Evolutionary conservation across 2,888 invertebrate species (phyloP), one percentile per base, ranked within the genome.

Genomic region (Papilio protenor): DNA sequence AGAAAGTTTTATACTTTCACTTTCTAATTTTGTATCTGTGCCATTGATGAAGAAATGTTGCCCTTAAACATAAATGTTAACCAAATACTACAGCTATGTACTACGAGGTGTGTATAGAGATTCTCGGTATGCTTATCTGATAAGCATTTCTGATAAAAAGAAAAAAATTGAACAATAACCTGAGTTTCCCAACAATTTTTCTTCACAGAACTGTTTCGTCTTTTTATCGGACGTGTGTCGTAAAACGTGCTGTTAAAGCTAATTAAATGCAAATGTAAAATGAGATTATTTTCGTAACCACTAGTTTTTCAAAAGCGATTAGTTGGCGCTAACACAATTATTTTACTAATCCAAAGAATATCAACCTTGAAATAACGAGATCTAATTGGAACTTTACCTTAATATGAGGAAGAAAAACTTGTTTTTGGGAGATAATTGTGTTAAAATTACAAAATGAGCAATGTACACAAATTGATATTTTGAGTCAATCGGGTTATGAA

Each of bases 331-430:
- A 47, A 64, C 27, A 47, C 55, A 69, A 23, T 55, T 69, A 59
- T 45, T 23, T 49, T 61, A 61, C 52, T 21, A 69, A 59, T 69
- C 33, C 69, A 27, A 70, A 45, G 40, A 4, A 27, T 77, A 78
- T 73, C 70, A 75, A 75, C 77, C 76, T 76, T 77, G 71, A 73
- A 49, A 33, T 64, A n/a, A 73, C 70, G 72, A 76, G 66, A 49
- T 73, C 57, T 49, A 66, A 55, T 27, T 27, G 49, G 23, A 72
- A 47, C 21, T 75, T 77, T 40, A 73, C 72, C 59, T 69, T 69
- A 59, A 69, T 66, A 71, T 66, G 76, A 72, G 59, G 76, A 57
- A 77, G 76, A 76, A 78, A 79, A 80, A 80, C 79, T 78, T 45
- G 79, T 79, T 79, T 79, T 77, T 27, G 64, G 49, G 40, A 59